Conservation (phyloP, 2,888 invertebrate genomes). For the Cephonodes hylas region DNA sequence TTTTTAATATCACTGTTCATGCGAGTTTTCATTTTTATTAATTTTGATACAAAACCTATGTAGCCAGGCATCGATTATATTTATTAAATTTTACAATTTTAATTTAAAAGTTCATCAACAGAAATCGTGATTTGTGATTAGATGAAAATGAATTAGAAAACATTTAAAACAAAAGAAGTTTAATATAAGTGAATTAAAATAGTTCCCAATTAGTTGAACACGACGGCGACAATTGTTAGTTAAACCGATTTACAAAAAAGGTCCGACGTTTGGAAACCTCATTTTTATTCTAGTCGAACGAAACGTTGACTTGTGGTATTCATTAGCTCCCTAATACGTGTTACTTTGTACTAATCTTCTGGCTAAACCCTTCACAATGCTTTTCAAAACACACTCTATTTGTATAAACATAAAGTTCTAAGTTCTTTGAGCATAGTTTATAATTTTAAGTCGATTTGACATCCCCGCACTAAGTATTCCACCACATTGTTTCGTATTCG, state of each 20-base stretch:
- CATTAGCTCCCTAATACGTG: conserved; percentile 74
- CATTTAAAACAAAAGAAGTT: neutral
- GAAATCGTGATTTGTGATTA: too few relatives aligned
- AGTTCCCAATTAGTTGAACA: neutral
- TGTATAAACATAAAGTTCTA: conserved; percentile 24
- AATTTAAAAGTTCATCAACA: too few relatives aligned
- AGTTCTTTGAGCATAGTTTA: conserved; percentile 26
- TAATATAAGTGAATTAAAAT: neutral
- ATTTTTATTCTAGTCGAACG: conserved; percentile 48
- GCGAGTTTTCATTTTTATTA: too few relatives aligned
- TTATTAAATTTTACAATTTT: too few relatives aligned
- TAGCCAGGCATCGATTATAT: too few relatives aligned
- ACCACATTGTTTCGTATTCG: conserved; percentile 64
- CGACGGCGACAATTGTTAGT: neutral
- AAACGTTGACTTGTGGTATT: conserved; percentile 68
- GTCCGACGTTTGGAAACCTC: conserved; percentile 18
- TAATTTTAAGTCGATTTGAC: conserved; percentile 62
- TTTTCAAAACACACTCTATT: conserved; percentile 36
- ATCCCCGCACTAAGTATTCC: conserved; percentile 57
- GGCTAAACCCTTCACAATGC: conserved; percentile 39
- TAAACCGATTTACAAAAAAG: neutral
- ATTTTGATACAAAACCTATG: too few relatives aligned
- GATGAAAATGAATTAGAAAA: neutral
- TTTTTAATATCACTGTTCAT: too few relatives aligned
- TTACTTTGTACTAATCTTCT: conserved; percentile 72